Evolutionary conservation across 2,113 vertebrate species (phyloP).

Genomic region (Rhagologus leucostigma): DNA sequence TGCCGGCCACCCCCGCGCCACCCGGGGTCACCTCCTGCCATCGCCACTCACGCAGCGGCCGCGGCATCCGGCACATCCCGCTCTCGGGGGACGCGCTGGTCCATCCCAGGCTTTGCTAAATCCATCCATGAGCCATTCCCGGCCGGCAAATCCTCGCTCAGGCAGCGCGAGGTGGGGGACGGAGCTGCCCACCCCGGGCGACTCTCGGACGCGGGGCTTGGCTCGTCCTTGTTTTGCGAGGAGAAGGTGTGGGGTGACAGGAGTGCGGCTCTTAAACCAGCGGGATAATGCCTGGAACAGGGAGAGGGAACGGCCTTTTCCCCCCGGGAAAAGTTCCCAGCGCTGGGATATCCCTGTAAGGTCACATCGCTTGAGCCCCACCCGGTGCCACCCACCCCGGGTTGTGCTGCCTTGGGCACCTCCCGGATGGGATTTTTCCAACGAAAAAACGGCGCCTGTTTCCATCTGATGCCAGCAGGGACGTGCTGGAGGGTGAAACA

Average conservation of each 20-base stretch:
- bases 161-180: not conserved
- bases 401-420: not conserved
- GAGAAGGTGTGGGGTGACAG: not conserved
- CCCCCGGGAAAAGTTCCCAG: not conserved
- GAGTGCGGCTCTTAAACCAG: not conserved
- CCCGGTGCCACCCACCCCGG: not conserved
- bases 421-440: not conserved
- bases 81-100: not conserved
- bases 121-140: slow-evolving; percentile 28
- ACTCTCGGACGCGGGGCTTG: not conserved
- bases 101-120: slow-evolving; percentile 49
- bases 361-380: not conserved
- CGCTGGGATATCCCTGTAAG: accelerated
- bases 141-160: not conserved
- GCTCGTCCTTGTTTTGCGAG: not conserved
- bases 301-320: not conserved
- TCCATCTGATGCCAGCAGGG: not conserved
- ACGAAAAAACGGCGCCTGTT: not conserved
- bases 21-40: slow-evolving; percentile 11
- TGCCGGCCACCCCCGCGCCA: not conserved
- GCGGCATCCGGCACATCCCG: not conserved
- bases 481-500: not conserved
- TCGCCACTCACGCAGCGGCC: not conserved
- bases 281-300: not conserved
- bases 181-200: accelerated